Evolutionary conservation across 92 coral and sea anemone genomes (phyloP), one percentile per base, ranked within the genome.

Genomic region (Pocillopora meandrina): DNA sequence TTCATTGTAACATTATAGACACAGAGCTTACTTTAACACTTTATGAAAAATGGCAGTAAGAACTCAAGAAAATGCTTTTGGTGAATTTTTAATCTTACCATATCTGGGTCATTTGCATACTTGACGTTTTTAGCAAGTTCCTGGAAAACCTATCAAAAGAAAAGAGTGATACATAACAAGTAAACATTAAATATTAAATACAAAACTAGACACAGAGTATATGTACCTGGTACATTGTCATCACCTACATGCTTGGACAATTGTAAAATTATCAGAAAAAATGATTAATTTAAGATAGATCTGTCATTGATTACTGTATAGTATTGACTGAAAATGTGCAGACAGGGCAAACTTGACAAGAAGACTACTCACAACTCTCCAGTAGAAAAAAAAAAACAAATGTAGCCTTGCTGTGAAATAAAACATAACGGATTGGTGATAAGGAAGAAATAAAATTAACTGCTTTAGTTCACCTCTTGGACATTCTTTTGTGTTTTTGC

Each of bases 81-180:
- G 34, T 36, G 14, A 56, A 14, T 18, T 34, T 15, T 65, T 31
- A 23, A 36, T 26, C 95, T 75, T 78, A 93, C 98, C 89, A 91
- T 86, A 83, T 58, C 80, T 16, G 95, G 95, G 65, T 93, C 80
- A 74, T 93, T 93, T 18, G 91, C 93, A 91, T 89, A 93, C 77
- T 91, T 93, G 93, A 93, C 91, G 73, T 89, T 90, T 71, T 90
- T 92, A 10, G 95, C 91, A 67, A 93, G 88, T 61, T 89, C 84
- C 16, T 89, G 81, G 52, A 93, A 93, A 47, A 83, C 98, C 98
- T 93, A 57, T 60, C 56, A 70, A 63, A 33, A 3, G 33, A n/a
- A 83, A 19, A 72, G 31, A 26, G 31, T 26, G 31, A 26, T 26
- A 26, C 31, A 26, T 26, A 42, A 42, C 52, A 42, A 42, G 8